phyloP scores from a whole-genome alignment of 2,888 invertebrate species.

The Xestia ashworthii region DNA sequence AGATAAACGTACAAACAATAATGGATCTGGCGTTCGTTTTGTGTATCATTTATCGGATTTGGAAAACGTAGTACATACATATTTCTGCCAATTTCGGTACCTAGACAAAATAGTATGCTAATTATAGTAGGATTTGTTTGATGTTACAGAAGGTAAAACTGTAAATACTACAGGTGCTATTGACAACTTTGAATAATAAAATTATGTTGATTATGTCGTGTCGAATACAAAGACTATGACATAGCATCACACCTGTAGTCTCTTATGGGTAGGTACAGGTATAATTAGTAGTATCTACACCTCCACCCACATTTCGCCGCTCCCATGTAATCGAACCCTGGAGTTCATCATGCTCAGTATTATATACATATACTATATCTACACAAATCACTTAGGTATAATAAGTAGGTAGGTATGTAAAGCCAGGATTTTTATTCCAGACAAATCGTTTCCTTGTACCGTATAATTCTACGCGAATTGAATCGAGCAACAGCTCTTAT shows the following conservation, averaged over 20 bases:
- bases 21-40: not conserved
- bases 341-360: not conserved
- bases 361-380: not conserved
- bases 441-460: not conserved
- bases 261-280: not conserved
- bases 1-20: not conserved
- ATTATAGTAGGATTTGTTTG: not conserved
- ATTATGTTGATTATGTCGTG: not conserved
- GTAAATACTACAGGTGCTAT: not conserved
- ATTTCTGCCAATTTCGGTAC: constrained; percentile 86
- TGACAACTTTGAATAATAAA: not conserved
- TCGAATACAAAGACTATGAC: too few species aligned
- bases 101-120: not conserved
- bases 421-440: not conserved
- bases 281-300: not conserved
- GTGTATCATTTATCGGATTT: not conserved
- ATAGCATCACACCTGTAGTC: too few species aligned
- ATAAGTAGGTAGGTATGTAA: not conserved
- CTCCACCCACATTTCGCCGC: not conserved
- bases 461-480: not conserved
- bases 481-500: not conserved
- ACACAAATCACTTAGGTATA: not conserved
- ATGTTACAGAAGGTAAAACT: not conserved
- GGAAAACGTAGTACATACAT: not conserved
- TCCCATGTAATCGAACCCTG: too few species aligned